phyloP scores from a whole-genome alignment of 2,113 vertebrate species.

The Oreochromis niloticus region DNA sequence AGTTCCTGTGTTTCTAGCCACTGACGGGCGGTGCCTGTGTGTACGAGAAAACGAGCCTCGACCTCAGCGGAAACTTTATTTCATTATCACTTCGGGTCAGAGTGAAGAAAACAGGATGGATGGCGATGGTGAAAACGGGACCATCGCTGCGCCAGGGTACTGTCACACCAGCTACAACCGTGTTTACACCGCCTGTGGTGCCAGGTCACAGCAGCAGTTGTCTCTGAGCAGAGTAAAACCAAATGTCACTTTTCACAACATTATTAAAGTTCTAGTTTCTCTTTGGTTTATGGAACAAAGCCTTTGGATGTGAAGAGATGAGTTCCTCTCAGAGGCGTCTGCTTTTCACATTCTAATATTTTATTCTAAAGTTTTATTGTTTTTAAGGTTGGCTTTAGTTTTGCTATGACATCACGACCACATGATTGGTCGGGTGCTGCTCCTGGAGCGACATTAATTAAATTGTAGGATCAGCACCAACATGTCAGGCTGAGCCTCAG shows the following conservation, averaged over 20 bases:
- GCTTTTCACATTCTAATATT: not conserved
- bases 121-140: not conserved
- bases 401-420: not conserved
- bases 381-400: not conserved
- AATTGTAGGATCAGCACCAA: not conserved
- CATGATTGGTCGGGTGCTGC: not conserved
- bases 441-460: not conserved
- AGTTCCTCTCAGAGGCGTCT: not conserved
- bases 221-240: not conserved
- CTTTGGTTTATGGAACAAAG: not conserved
- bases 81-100: not conserved
- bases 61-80: not conserved
- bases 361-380: not conserved
- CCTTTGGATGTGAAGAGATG: accelerated
- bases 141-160: not conserved
- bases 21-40: not conserved
- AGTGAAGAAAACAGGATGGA: not conserved
- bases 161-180: not conserved
- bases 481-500: not conserved
- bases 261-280: not conserved
- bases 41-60: not conserved
- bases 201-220: not conserved
- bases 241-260: not conserved
- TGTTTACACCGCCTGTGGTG: not conserved
- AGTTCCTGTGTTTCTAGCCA: not conserved